A percentile compares a stretch with the other conserved stretches of the same genome.
phyloP scores from a whole-genome alignment of 2,113 vertebrate genomes.

The Trematomus loennbergii region DNA sequence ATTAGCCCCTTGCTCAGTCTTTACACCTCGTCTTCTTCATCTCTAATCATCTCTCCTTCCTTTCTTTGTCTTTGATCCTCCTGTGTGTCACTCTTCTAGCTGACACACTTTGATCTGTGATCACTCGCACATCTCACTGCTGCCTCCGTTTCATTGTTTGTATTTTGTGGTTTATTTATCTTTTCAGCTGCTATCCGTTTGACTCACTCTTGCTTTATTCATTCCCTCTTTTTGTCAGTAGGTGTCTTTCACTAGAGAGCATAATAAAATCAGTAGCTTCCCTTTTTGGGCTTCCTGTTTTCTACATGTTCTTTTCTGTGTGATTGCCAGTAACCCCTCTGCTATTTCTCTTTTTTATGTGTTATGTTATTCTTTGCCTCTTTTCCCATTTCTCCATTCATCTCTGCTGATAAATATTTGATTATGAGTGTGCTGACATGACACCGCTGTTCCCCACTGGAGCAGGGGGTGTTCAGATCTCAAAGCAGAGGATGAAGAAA shows the following conservation, averaged over 20 bases:
- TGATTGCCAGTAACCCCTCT: neutral
- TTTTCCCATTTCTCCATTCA: conserved; percentile 22
- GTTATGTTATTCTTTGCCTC: conserved; percentile 20
- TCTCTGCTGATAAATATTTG: conserved; percentile 62
- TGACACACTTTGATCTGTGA: conserved; percentile 19
- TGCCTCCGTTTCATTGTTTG: neutral
- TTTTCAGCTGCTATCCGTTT: conserved; percentile 2
- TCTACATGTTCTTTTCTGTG: neutral
- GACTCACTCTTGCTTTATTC: conserved; percentile 28
- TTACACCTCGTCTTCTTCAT: conserved; percentile 1
- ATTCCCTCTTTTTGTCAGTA: conserved; percentile 1
- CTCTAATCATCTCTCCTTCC: conserved; percentile 18
- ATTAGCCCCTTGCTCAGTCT: conserved; percentile 18
- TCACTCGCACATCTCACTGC: neutral
- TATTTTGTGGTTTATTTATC: conserved; percentile 6
- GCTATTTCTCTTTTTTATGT: conserved; percentile 19
- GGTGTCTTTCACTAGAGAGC: neutral
- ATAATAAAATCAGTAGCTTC: conserved; percentile 10
- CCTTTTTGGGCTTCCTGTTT: conserved; percentile 18
- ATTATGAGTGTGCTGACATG: conserved; percentile 51
- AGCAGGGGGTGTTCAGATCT: conserved; percentile 49
- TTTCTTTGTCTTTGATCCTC: conserved; percentile 13
- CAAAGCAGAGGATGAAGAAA: conserved; percentile 34
- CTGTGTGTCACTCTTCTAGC: conserved; percentile 27
- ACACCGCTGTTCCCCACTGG: conserved; percentile 40